Base-by-base conservation (phyloP, 2,888 invertebrate species). In the Alitta virens region DNA sequence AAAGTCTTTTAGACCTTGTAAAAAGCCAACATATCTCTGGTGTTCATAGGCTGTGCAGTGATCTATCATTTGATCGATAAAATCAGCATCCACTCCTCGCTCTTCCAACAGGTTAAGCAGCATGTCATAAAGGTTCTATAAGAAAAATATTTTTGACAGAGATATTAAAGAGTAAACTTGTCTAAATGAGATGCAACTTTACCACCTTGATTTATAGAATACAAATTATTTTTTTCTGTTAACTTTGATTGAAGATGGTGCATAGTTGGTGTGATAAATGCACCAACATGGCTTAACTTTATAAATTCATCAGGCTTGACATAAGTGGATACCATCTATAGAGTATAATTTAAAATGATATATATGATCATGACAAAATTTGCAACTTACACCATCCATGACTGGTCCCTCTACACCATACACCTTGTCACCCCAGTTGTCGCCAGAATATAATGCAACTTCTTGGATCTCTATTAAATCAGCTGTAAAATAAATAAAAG, bases 61-160 rank as follows among this genome's bases (percentile, higher is more conserved):
- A 66, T 91, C 89, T 0, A 92, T 88, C 23, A 99, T 79, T 78
- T 94, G 91, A 73, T 92, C 91, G 0, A 89, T 91, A 83, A 99
- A 97, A 68, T 94, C 92, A 76, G 94, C 94, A 76, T 91, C 90
- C 65, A 99, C 85, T 40, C 98, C 98, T 73, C 98, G 92, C 80
- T 98, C 98, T 82, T 97, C 97, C 63, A 99, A 85, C 71, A 94
- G 86, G 78, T 96, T 95, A 90, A 98, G 91, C 70, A 99, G 84
- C 54, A 95, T 86, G 81, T 97, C 96, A 78, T 97, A 97, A 59
- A 97, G 84, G 77, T 94, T 93, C 92, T 94, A 85, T 18, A 87
- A 87, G n/a, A n/a, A n/a, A n/a, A n/a, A n/a, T n/a, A n/a, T n/a
- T n/a, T n/a, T n/a, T n/a, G n/a, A n/a, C n/a, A n/a, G n/a, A n/a